Evolutionary conservation across 2,888 invertebrate genomes (phyloP), one percentile per base, ranked within the genome.

Genomic region (Horisme vitalbata): DNA sequence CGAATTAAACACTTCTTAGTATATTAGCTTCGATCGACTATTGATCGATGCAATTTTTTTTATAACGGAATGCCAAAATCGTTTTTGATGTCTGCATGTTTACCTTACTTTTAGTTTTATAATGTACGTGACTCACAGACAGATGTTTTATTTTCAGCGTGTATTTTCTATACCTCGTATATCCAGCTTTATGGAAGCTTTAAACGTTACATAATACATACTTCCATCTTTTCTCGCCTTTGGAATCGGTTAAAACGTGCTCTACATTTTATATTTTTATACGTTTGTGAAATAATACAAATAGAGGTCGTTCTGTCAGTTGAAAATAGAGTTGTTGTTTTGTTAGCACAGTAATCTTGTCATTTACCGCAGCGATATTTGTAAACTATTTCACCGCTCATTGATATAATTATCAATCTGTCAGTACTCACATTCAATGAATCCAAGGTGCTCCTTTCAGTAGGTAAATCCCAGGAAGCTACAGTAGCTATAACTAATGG

Each of bases 61-160:
- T 60, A 58, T 55, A 58, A 46, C 53, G 62, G 39, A 55, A 61
- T 56, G 43, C 50, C 35, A 54, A 63, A 59, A 63, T 62, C 45
- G 51, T 68, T 18, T 70, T 72, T 70, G 59, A 71, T 71, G 71
- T 66, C 65, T 71, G 60, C 63, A 69, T 69, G 78, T 78, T 78
- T 79, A 78, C 70, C 62, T 74, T 68, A 75, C 69, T 69, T 76
- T 76, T 68, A 75, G 68, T 78, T 74, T 75, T 73, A 73, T 73
- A 68, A 64, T 74, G 66, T 66, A 60, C 69, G 71, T 79, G 79
- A 80, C 66, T 82, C 76, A 77, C 65, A 66, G 67, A 72, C 83
- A 79, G 78, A 80, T 78, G 83, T 81, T 81, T 80, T 82, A 83
- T 83, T 79, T 76, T 71, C 67, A 66, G 72, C 63, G 60, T 57